These are phyloP conservation scores for Deilephila porcellus DNA, from an alignment of 2,888 invertebrate species.

Conservation along the genomic window DNA sequence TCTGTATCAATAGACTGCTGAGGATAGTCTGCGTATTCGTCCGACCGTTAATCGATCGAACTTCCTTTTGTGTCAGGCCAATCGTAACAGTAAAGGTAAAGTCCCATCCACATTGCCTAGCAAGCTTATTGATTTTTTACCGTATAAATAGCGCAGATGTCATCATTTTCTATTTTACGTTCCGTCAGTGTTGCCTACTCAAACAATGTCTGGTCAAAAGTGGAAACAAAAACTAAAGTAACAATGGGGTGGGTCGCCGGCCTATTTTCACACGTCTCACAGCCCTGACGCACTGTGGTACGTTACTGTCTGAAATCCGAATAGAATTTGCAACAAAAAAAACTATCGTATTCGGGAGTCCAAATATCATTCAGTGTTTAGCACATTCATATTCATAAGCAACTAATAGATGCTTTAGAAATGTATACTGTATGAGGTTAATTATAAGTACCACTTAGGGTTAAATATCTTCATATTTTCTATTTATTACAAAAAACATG, in stretches of 20 bases:
- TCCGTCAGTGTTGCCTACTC: constrained; percentile 33
- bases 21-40: no score
- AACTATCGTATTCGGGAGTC: no score
- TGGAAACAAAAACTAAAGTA: constrained; percentile 59
- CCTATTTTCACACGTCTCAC: constrained; percentile 59
- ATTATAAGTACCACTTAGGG: no score
- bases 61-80: background rate
- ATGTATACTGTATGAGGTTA: no score
- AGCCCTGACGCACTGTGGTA: constrained; percentile 23
- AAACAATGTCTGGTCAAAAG: constrained; percentile 53
- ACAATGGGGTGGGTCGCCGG: constrained; percentile 59
- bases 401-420: no score
- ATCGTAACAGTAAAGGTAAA: background rate
- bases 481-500: no score
- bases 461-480: no score
- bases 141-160: background rate
- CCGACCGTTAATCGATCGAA: no score
- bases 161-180: constrained; percentile 32
- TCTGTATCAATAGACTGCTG: no score
- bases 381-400: no score
- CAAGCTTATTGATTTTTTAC: background rate
- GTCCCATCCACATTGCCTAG: background rate
- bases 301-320: background rate
- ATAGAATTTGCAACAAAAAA: background rate
- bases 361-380: no score